Percentiles rank a stretch among this genome's conserved stretches.
phyloP scores from a whole-genome alignment of 2,888 invertebrate species.

The Acrobasis suavella region DNA sequence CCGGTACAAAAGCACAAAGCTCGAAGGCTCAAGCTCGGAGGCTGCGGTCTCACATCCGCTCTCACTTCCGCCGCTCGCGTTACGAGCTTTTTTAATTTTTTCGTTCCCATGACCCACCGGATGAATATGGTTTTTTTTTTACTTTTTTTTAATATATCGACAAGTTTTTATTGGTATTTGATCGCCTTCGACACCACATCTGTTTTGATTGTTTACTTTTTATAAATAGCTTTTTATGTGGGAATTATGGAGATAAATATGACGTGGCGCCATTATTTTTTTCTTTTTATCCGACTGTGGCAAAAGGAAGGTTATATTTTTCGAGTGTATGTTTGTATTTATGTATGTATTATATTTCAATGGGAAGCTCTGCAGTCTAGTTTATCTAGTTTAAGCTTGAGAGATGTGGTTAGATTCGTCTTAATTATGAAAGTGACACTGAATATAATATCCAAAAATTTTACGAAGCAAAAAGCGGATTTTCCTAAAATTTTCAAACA shows the following conservation, averaged over 20 bases:
- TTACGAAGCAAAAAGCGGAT: no score
- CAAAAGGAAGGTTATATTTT: no score
- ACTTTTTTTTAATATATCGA: conserved; percentile 30
- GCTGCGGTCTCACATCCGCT: conserved; percentile 66
- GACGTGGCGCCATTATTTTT: conserved; percentile 1
- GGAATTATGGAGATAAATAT: not conserved
- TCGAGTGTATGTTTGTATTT: no score
- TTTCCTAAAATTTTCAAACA: no score
- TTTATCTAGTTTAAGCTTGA: no score
- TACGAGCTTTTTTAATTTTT: conserved; percentile 45
- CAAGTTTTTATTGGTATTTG: conserved; percentile 7
- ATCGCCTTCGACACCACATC: conserved; percentile 11
- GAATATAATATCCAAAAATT: no score
- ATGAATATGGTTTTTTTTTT: conserved; percentile 28
- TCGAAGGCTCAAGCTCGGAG: conserved; percentile 36
- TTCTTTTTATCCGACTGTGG: not conserved
- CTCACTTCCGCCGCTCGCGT: conserved; percentile 59
- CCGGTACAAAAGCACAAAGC: conserved; percentile 11
- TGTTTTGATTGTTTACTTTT: conserved; percentile 6
- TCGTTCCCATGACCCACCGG: conserved; percentile 62
- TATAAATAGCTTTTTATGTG: conserved; percentile 11
- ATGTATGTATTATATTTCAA: no score
- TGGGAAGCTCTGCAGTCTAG: no score
- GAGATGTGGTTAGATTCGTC: no score
- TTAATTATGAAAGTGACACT: no score